Evolutionary conservation across 1,140 invertebrate genomes (phyloP).

Genomic region (Odontomachus brunneus): DNA sequence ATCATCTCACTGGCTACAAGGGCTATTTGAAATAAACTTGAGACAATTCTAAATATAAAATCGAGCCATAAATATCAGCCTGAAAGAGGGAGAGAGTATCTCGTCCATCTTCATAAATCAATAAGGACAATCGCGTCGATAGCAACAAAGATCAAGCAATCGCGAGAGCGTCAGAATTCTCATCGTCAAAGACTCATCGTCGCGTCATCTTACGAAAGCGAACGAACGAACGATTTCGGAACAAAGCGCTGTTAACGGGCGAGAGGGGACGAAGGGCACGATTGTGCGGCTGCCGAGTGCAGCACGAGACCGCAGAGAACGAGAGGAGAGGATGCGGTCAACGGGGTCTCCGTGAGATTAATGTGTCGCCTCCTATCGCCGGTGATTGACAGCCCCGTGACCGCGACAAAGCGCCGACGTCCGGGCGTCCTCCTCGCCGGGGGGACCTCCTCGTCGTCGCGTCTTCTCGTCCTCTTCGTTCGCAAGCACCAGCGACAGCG

Average conservation of each 20-base stretch:
- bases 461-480: constrained; percentile 28
- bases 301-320: constrained; percentile 77
- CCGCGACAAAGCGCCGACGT: constrained; percentile 85
- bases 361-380: constrained; percentile 84
- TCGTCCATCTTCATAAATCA: background rate
- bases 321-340: constrained; percentile 77
- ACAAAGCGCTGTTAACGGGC: constrained; percentile 17
- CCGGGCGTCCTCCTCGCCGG: constrained; percentile 75
- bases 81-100: too few species aligned
- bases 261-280: background rate
- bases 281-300: constrained; percentile 36
- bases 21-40: too few species aligned
- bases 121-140: too few species aligned
- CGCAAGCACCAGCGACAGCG: constrained; percentile 20
- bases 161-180: too few species aligned
- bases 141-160: too few species aligned
- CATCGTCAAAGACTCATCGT: too few species aligned
- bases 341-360: constrained; percentile 81
- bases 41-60: too few species aligned
- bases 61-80: too few species aligned
- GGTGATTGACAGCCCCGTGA: constrained; percentile 84
- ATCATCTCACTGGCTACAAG: too few species aligned
- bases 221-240: too few species aligned
- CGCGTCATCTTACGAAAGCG: too few species aligned
- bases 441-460: constrained; percentile 19